phyloP scores from a whole-genome alignment of 2,113 vertebrate genomes.

The Sus scrofa region DNA sequence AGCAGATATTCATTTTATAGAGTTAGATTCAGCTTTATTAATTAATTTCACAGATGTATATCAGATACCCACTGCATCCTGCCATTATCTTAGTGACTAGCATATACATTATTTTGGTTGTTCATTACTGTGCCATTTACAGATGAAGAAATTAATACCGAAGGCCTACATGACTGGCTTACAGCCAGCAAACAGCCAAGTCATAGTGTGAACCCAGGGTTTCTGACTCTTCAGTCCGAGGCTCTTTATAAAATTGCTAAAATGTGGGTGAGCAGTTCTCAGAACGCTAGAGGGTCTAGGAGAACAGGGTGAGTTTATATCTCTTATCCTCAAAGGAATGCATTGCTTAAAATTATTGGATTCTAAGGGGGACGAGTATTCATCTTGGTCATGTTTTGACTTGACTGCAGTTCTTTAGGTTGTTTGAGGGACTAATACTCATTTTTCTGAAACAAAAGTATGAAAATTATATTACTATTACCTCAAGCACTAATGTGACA shows the following conservation, averaged over 20 bases:
- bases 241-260: too few species aligned
- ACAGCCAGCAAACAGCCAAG: not conserved
- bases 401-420: not conserved
- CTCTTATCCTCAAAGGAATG: not conserved
- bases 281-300: not conserved
- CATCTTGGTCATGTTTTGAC: not conserved
- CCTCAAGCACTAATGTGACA: not conserved
- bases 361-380: not conserved
- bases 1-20: not conserved
- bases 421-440: not conserved
- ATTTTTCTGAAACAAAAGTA: not conserved
- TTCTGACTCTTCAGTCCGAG: not conserved
- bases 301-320: fast-evolving
- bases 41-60: fast-evolving
- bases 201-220: not conserved
- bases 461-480: not conserved
- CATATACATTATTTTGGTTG: fast-evolving
- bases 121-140: fast-evolving
- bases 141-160: not conserved
- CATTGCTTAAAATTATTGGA: fast-evolving
- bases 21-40: not conserved
- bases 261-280: fast-evolving
- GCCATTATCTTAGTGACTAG: fast-evolving
- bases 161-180: not conserved
- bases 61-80: fast-evolving